Conservation (phyloP, 2,888 invertebrate species). For the Sphaerophoria taeniata region DNA sequence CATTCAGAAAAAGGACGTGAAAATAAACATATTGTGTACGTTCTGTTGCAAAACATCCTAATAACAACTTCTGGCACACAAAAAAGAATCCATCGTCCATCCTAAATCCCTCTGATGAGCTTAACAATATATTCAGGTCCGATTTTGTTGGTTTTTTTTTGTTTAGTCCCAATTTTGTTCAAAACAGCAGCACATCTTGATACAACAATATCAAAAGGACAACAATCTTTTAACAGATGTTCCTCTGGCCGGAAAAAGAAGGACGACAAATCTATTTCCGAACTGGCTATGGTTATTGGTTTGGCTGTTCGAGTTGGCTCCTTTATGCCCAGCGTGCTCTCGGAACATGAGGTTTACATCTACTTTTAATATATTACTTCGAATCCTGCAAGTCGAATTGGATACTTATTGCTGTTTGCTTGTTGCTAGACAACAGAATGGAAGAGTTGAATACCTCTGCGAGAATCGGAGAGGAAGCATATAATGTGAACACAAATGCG, state of each 20-base stretch:
- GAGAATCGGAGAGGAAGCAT: slow-evolving; percentile 1
- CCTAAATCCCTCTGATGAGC: slow-evolving; percentile 71
- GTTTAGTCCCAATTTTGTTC: slow-evolving; percentile 19
- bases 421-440: background rate
- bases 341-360: slow-evolving; percentile 71
- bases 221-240: slow-evolving; percentile 63
- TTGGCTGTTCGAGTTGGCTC: slow-evolving; percentile 19
- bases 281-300: slow-evolving; percentile 72
- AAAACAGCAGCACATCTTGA: slow-evolving; percentile 22
- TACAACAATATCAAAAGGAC: slow-evolving; percentile 48
- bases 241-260: slow-evolving; percentile 67
- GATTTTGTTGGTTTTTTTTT: slow-evolving; percentile 27
- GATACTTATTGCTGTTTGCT: slow-evolving; percentile 68
- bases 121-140: slow-evolving; percentile 62
- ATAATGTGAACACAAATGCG: slow-evolving; percentile 53
- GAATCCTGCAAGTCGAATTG: slow-evolving; percentile 60
- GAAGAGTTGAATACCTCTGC: background rate
- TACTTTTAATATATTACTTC: slow-evolving; percentile 70
- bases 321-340: background rate
- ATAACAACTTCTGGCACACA: slow-evolving; percentile 69
- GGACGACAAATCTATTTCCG: slow-evolving; percentile 71
- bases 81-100: slow-evolving; percentile 58
- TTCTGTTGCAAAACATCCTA: slow-evolving; percentile 71
- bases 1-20: slow-evolving; percentile 51
- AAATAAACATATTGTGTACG: slow-evolving; percentile 68